phyloP scores from a whole-genome alignment of 1,140 invertebrate species.

The Atta colombica region DNA sequence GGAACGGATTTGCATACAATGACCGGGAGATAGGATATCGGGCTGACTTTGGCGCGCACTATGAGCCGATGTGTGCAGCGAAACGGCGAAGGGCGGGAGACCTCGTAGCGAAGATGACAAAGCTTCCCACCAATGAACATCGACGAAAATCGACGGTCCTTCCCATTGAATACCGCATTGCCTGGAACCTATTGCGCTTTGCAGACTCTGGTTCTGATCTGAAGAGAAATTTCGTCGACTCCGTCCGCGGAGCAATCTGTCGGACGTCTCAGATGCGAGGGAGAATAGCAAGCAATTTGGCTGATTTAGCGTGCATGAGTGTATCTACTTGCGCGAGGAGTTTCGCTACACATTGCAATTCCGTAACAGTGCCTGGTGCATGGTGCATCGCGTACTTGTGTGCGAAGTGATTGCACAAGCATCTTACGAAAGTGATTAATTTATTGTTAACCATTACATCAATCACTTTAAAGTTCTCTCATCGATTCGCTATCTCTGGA shows the following conservation, averaged over 20 bases:
- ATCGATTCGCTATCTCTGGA: not conserved
- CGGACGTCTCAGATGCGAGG: slow-evolving; percentile 37
- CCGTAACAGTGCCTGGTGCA: not conserved
- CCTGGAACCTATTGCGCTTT: not conserved
- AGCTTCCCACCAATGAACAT: slow-evolving; percentile 71
- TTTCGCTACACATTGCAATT: slow-evolving; percentile 20
- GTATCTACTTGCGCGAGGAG: slow-evolving; percentile 38
- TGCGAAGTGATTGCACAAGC: slow-evolving; percentile 12
- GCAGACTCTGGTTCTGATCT: not conserved
- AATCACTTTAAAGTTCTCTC: not conserved
- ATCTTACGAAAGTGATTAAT: slow-evolving; percentile 39
- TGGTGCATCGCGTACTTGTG: not conserved
- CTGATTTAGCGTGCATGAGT: slow-evolving; percentile 33
- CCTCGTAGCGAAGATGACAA: slow-evolving; percentile 77
- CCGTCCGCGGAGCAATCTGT: slow-evolving; percentile 59
- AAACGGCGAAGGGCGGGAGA: slow-evolving; percentile 34
- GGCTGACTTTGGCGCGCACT: slow-evolving; percentile 47
- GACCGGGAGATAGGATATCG: slow-evolving; percentile 79
- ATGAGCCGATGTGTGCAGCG: slow-evolving; percentile 35
- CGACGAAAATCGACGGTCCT: slow-evolving; percentile 53
- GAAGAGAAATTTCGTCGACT: slow-evolving; percentile 56
- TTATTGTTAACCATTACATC: not conserved
- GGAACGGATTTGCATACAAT: slow-evolving; percentile 85
- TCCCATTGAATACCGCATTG: slow-evolving; percentile 37
- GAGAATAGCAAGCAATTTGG: slow-evolving; percentile 54